These are phyloP conservation scores for Ochotona curzoniae DNA, from an alignment of 2,113 vertebrate genomes.

Conservation along the genomic window DNA sequence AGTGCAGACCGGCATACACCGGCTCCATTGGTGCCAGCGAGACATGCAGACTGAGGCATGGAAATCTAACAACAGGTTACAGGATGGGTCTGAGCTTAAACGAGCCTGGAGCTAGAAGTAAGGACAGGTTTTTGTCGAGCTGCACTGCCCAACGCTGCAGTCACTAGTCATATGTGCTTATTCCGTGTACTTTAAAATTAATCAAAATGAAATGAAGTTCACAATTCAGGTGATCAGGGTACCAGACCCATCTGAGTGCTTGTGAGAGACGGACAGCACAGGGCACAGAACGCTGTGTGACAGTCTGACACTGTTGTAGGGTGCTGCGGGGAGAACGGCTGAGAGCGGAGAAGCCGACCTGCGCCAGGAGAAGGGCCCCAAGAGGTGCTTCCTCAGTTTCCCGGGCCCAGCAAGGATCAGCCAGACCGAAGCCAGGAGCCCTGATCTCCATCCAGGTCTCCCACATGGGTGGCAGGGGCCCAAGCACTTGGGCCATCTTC, in stretches of 20 bases:
- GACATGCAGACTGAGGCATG: not conserved
- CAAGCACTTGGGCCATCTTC: no score
- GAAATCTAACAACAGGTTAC: not conserved
- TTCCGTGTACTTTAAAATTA: conserved; percentile 14
- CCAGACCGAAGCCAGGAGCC: not conserved
- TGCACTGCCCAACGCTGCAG: fast-evolving
- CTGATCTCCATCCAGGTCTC: no score
- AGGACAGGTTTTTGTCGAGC: not conserved
- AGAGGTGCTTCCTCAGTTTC: not conserved
- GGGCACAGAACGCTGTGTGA: no score
- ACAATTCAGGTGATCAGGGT: not conserved
- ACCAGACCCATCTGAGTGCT: not conserved
- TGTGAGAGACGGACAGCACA: not conserved
- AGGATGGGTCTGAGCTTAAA: not conserved
- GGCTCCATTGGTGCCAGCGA: fast-evolving
- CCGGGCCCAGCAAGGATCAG: not conserved
- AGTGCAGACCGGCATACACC: no score
- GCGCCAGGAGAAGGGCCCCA: not conserved
- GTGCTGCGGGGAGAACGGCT: not conserved
- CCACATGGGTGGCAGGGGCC: no score
- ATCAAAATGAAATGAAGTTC: not conserved
- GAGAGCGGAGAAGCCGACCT: not conserved
- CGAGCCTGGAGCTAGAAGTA: not conserved
- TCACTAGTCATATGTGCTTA: not conserved
- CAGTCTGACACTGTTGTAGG: not conserved